Evolutionary conservation across 2,888 invertebrate species (phyloP).

Genomic region (Poecilobothrus nobilitatus): DNA sequence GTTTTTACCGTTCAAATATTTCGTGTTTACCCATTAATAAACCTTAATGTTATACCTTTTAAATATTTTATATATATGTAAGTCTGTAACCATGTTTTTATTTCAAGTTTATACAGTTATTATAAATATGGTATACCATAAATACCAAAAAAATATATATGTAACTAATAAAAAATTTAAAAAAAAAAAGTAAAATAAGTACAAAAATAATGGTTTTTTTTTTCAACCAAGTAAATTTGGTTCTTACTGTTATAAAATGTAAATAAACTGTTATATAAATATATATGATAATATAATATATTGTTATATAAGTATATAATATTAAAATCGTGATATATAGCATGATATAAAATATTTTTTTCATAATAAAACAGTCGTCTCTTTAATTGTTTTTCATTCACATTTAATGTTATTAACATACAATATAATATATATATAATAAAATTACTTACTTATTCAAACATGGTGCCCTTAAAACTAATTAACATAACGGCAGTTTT

Average conservation of each 20-base stretch:
- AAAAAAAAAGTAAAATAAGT: too few species aligned
- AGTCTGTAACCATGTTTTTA: too few species aligned
- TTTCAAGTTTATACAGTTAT: not conserved
- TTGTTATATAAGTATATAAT: too few species aligned
- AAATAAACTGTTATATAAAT: too few species aligned
- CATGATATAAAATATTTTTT: not conserved
- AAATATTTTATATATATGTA: not conserved
- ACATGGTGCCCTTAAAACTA: too few species aligned
- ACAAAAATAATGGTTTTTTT: not conserved
- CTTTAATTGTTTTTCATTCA: not conserved
- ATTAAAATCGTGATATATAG: not conserved
- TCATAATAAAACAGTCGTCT: not conserved
- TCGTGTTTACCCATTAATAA: constrained; percentile 6
- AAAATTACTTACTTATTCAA: too few species aligned
- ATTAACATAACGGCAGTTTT: too few species aligned
- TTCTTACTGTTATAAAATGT: not conserved
- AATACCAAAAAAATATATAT: too few species aligned
- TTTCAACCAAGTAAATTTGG: not conserved
- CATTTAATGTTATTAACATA: not conserved
- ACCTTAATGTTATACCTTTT: constrained; percentile 6
- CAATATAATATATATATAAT: not conserved
- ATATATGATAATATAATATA: too few species aligned
- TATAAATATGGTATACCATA: not conserved
- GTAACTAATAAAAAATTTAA: too few species aligned
- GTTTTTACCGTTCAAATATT: not conserved